Evolutionary conservation across 2,888 invertebrate genomes (phyloP).

Genomic region (Barypeithes pellucidus): DNA sequence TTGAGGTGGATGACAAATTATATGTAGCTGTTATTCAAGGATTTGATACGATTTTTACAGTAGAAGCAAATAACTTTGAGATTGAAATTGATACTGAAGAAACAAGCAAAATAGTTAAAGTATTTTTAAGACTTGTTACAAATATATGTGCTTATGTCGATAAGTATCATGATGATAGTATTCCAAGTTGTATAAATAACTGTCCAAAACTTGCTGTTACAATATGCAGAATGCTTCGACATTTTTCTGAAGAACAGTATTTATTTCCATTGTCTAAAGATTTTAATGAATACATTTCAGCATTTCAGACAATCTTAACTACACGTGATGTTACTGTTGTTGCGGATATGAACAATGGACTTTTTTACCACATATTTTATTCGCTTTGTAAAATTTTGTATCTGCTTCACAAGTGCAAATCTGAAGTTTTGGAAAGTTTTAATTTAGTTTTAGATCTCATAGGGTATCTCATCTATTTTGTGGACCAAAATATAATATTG

Average conservation of each 20-base stretch:
- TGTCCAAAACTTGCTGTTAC: conserved; percentile 55
- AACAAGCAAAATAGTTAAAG: conserved; percentile 54
- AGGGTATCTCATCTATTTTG: conserved; percentile 60
- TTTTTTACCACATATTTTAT: conserved; percentile 57
- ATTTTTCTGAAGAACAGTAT: conserved; percentile 61
- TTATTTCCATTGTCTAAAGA: conserved; percentile 61
- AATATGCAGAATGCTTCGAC: conserved; percentile 58
- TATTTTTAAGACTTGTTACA: conserved; percentile 61
- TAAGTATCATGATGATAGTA: conserved; percentile 48
- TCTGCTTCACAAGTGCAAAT: conserved; percentile 54
- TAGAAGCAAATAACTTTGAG: conserved; percentile 58
- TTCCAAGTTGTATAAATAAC: conserved; percentile 50
- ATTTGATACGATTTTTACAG: conserved; percentile 56
- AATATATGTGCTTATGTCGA: conserved; percentile 62
- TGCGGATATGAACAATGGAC: conserved; percentile 55
- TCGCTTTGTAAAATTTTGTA: conserved; percentile 58
- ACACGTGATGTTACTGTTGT: conserved; percentile 42
- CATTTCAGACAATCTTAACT: conserved; percentile 60
- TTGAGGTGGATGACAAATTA: conserved; percentile 55
- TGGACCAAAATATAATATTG: conserved; percentile 53
- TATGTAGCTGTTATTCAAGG: conserved; percentile 58
- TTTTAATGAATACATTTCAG: conserved; percentile 61
- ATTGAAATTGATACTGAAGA: conserved; percentile 57
- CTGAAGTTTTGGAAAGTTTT: conserved; percentile 57
- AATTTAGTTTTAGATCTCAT: conserved; percentile 60